A percentile compares a stretch with the other conserved stretches of the same genome.
Evolutionary conservation across 2,797 vertebrate genomes (phyloP).

Genomic region (Orientallactaga sibirica): DNA sequence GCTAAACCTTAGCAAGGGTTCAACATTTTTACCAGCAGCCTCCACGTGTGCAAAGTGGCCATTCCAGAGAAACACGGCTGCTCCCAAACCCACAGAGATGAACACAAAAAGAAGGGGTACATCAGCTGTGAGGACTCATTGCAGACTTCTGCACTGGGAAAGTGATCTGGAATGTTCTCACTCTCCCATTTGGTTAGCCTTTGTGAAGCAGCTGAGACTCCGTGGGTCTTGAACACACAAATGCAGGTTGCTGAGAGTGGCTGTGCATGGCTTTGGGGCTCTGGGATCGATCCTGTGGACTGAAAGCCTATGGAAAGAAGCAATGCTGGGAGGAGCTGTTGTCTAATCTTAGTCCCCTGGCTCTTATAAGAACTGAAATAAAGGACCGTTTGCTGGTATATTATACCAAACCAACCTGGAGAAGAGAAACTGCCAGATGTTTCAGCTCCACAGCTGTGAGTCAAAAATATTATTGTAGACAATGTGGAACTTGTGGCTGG

Average conservation of each 20-base stretch:
- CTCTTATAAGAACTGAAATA: conserved; percentile 82
- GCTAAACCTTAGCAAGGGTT: background rate
- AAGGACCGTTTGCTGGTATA: conserved; percentile 77
- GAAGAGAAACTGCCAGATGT: conserved; percentile 88
- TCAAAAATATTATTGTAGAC: conserved; percentile 83
- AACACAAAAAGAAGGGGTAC: background rate
- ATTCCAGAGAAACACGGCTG: background rate
- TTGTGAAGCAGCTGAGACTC: background rate
- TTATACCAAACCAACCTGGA: conserved; percentile 36
- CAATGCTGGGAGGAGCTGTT: background rate
- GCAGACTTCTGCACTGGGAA: background rate
- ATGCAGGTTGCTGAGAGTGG: background rate
- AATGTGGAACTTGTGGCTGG: background rate
- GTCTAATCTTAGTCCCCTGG: conserved; percentile 78
- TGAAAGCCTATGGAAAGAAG: conserved; percentile 6
- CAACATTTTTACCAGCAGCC: background rate
- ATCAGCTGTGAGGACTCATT: no score
- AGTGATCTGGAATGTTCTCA: no score
- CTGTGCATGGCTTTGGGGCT: background rate
- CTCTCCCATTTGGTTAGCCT: background rate
- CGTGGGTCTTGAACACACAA: background rate
- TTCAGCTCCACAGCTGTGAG: conserved; percentile 83
- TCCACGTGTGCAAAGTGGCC: background rate
- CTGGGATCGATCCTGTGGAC: background rate
- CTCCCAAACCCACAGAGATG: background rate